phyloP scores from a whole-genome alignment of 2,113 vertebrate genomes.

The Aptenodytes forsteri region DNA sequence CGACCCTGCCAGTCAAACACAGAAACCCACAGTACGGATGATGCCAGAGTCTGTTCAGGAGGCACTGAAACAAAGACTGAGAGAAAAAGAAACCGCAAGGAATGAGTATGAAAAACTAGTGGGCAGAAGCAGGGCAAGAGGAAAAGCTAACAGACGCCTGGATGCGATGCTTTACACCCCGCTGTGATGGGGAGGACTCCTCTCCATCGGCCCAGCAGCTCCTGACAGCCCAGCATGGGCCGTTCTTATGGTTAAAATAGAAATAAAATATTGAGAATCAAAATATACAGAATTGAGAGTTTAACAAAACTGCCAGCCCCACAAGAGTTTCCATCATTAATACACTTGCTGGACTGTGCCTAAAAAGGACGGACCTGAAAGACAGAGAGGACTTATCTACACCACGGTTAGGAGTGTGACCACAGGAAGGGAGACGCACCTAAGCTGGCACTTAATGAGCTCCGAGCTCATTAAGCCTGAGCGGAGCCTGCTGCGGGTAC shows the following conservation, averaged over 20 bases:
- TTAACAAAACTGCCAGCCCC: neutral
- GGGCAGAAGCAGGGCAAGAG: neutral
- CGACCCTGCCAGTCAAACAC: neutral
- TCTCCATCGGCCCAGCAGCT: neutral
- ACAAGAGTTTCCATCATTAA: neutral
- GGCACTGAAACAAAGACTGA: neutral
- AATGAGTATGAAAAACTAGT: neutral
- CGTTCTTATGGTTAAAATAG: neutral
- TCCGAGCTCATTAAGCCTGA: neutral
- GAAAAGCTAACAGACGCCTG: neutral
- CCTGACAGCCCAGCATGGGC: neutral
- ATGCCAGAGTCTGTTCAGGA: neutral
- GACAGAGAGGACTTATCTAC: accelerated
- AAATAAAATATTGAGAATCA: neutral
- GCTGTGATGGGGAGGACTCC: neutral
- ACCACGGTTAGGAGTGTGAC: neutral
- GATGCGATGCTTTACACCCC: neutral
- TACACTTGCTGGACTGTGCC: neutral
- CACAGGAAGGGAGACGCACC: neutral
- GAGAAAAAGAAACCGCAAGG: neutral
- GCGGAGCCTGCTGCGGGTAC: neutral
- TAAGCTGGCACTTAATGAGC: neutral
- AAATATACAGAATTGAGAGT: neutral
- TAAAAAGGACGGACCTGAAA: neutral
- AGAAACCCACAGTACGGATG: neutral